Evolutionary conservation across 2,888 invertebrate species (phyloP).

Genomic region (Heliconius aoede): DNA sequence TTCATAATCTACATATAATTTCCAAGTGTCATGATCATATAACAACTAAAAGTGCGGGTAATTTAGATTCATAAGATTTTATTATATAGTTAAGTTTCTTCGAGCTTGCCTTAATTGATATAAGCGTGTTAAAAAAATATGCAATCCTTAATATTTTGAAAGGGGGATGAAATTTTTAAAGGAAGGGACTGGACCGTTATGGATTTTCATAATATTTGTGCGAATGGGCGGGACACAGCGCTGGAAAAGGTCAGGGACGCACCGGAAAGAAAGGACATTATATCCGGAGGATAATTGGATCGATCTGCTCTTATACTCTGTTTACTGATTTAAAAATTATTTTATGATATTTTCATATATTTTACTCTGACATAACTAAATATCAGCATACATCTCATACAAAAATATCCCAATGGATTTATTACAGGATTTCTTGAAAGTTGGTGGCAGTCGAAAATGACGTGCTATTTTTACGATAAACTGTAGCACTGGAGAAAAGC

Average conservation of each 20-base stretch:
- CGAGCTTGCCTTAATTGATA: too few species aligned
- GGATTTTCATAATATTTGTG: neutral
- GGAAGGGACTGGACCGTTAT: neutral
- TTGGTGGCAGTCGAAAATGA: slow-evolving; percentile 47
- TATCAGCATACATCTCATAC: neutral
- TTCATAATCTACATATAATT: too few species aligned
- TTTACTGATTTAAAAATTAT: neutral
- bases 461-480: slow-evolving; percentile 54
- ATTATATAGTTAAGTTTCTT: too few species aligned
- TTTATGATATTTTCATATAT: neutral
- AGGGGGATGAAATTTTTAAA: too few species aligned
- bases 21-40: too few species aligned
- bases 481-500: slow-evolving; percentile 56
- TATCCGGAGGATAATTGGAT: slow-evolving; percentile 37
- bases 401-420: neutral
- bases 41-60: too few species aligned
- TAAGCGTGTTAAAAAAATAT: too few species aligned
- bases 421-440: slow-evolving; percentile 33
- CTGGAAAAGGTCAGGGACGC: slow-evolving; percentile 39
- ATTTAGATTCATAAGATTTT: too few species aligned
- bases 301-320: slow-evolving; percentile 24
- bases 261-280: slow-evolving; percentile 31
- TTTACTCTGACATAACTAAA: neutral
- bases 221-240: neutral
- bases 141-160: neutral